Evolutionary conservation across 1,140 invertebrate species (phyloP), one percentile per base, ranked within the genome.

Genomic region (Solenopsis invicta): DNA sequence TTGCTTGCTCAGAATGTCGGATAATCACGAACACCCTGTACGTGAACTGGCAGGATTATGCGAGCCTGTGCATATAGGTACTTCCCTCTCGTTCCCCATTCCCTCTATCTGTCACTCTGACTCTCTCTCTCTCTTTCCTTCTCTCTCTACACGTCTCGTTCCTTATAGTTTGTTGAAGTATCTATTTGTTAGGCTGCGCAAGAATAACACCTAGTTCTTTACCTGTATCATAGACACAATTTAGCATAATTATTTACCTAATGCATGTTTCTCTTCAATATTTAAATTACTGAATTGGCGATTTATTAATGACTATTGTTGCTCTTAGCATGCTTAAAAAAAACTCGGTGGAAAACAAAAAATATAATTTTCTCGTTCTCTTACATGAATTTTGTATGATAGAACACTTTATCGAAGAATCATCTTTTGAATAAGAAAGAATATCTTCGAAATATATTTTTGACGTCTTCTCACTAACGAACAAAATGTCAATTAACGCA

Each of bases 1-100:
- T 91, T 91, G 89, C 90, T 91, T 90, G 89, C 77, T 90, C 87
- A 85, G 89, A 87, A 88, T 91, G 89, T 90, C 78, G 89, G 90
- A 91, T 90, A 90, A 91, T 91, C 90, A 87, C 90, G 90, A 89
- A 91, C 90, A 91, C 90, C 87, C 89, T 87, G 84, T 87, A 91
- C 85, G 89, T 90, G 89, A 91, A 91, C 89, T 90, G 71, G 82
- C 34, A 80, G 87, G 89, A 91, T 91, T 91, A 90, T 86, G 89
- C 89, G 77, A 90, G 81, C 50, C 77, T 90, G 71, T 77, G 89
- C 88, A 88, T 85, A 90, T 88, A 90, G 78, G 80, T 90, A 76
- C 61, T 87, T 59, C 67, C 18, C 54, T 5, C 71, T 37, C 56
- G 52, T 64, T 64, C 34, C 29, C 34, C 34, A 37, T 52, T 29